Evolutionary conservation across 1,140 invertebrate genomes (phyloP).

Genomic region (Polypedilum vanderplanki): DNA sequence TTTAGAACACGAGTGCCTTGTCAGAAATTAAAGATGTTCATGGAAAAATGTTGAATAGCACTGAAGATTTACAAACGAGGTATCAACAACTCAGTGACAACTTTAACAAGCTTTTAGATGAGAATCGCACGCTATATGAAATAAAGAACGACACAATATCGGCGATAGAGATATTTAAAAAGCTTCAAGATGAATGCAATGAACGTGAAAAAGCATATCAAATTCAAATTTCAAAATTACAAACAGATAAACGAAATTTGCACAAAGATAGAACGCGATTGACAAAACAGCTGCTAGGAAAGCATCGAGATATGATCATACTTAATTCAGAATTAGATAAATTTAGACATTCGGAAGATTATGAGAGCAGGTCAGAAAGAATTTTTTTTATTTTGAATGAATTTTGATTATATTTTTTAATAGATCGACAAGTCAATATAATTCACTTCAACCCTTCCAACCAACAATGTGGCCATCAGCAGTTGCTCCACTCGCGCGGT

Average conservation of each 20-base stretch:
- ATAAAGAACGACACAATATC: constrained; percentile 22
- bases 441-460: constrained; percentile 15
- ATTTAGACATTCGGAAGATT: background rate
- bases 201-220: constrained; percentile 1
- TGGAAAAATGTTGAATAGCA: background rate
- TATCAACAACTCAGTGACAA: background rate
- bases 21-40: background rate
- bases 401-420: background rate
- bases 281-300: background rate
- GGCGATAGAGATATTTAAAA: constrained; percentile 1
- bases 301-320: constrained; percentile 23
- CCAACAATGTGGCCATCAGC: background rate
- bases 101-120: background rate
- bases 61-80: background rate
- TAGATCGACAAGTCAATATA: constrained; percentile 8
- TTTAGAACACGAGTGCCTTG: background rate
- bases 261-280: constrained; percentile 27
- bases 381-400: too few species aligned
- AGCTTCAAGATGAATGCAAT: background rate
- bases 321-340: constrained; percentile 21
- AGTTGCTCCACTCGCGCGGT: background rate
- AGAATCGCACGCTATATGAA: background rate
- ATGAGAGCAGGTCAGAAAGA: background rate
- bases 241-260: background rate
- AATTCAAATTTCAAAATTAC: background rate